Evolutionary conservation across 2,797 vertebrate genomes (phyloP).

Genomic region (Scarus forsteni): DNA sequence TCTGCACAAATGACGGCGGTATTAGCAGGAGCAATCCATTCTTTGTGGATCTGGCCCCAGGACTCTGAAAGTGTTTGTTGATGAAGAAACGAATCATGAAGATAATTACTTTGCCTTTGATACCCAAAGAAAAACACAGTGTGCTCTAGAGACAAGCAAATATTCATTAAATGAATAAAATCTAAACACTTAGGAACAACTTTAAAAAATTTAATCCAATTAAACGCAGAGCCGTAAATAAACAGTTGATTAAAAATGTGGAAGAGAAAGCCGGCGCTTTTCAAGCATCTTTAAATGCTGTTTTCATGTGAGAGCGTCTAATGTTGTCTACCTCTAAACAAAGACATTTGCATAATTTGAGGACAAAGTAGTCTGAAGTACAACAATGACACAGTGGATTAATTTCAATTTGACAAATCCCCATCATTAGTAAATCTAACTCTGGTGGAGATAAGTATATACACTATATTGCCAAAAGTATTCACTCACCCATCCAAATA

Average conservation of each 20-base stretch:
- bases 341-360: not conserved
- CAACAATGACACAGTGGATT: slow-evolving; percentile 3
- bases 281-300: not conserved
- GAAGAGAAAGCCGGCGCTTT: not conserved
- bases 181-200: not conserved
- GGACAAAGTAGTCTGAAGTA: not conserved
- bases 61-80: not conserved
- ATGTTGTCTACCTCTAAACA: slow-evolving; percentile 4
- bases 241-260: not conserved
- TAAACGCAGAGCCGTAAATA: not conserved
- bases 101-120: not conserved
- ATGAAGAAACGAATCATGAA: not conserved
- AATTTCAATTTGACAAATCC: too few species aligned
- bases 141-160: not conserved
- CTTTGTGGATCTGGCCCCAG: too few species aligned
- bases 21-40: too few species aligned
- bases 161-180: not conserved
- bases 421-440: too few species aligned
- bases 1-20: too few species aligned
- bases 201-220: slow-evolving; percentile 7
- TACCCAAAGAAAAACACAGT: not conserved
- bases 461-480: too few species aligned
- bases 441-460: too few species aligned
- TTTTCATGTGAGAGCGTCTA: not conserved
- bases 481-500: too few species aligned